These are phyloP conservation scores for Oreochromis mossambicus DNA, from an alignment of 2,797 vertebrate genomes.

Conservation along the genomic window DNA sequence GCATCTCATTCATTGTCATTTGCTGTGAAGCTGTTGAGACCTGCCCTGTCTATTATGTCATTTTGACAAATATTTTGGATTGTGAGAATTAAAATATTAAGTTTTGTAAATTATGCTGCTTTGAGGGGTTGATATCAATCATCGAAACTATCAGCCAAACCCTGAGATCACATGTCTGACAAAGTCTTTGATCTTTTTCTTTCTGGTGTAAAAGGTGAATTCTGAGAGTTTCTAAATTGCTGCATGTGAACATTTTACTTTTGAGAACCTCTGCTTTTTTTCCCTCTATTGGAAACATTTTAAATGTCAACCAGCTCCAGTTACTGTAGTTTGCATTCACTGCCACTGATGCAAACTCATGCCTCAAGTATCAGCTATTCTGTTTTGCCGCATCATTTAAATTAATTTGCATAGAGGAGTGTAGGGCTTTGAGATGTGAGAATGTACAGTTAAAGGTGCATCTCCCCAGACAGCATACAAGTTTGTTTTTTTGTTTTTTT, in stretches of 20 bases:
- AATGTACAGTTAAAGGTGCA: neutral
- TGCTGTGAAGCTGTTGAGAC: neutral
- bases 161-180: neutral
- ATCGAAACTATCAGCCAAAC: neutral
- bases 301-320: neutral
- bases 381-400: slow-evolving; percentile 28
- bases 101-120: neutral
- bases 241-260: neutral
- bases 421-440: neutral
- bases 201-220: neutral
- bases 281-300: neutral
- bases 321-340: slow-evolving; percentile 42
- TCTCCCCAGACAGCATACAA: neutral
- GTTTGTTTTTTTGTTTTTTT: accelerated
- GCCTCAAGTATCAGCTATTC: slow-evolving; percentile 28
- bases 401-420: slow-evolving; percentile 35
- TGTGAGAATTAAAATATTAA: neutral
- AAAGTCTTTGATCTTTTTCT: neutral
- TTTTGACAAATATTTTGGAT: neutral
- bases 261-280: neutral
- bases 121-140: neutral
- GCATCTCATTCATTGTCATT: neutral
- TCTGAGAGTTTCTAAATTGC: neutral
- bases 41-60: neutral
- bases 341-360: slow-evolving; percentile 27